phyloP scores from a whole-genome alignment of 2,797 vertebrate species.

The Eulemur mongoz region DNA sequence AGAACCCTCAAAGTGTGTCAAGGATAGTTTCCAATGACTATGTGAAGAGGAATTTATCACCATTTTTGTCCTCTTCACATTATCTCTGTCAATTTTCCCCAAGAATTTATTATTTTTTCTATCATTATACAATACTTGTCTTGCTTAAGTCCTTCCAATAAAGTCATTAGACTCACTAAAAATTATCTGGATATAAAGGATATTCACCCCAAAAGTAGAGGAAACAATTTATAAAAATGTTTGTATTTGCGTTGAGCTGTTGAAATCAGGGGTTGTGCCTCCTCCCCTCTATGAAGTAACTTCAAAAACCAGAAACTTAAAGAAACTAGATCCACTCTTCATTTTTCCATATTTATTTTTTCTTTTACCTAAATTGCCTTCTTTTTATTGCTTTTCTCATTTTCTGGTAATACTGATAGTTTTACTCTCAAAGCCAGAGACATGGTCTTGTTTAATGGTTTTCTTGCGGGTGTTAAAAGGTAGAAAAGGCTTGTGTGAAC shows the following conservation, averaged over 20 bases:
- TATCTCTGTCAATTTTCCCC: neutral
- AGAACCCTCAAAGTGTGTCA: neutral
- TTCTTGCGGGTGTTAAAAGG: neutral
- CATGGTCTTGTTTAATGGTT: neutral
- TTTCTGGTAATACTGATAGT: neutral
- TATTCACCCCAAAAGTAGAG: neutral
- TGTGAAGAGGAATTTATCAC: conserved; percentile 6
- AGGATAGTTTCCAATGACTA: neutral
- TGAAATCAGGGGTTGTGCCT: neutral
- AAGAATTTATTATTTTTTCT: neutral
- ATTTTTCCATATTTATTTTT: neutral
- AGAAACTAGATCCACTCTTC: neutral
- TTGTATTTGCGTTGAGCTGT: neutral
- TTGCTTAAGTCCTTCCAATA: conserved; percentile 18
- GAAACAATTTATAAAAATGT: neutral
- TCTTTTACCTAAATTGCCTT: neutral
- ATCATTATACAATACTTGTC: neutral
- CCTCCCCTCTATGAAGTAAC: neutral
- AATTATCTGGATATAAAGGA: neutral
- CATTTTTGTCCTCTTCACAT: neutral
- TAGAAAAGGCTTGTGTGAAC: neutral
- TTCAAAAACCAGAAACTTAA: neutral
- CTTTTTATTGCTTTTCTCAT: neutral
- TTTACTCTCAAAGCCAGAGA: neutral
- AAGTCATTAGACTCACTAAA: neutral